Evolutionary conservation across 2,113 vertebrate species (phyloP).

Genomic region (Eudorcas thomsonii): DNA sequence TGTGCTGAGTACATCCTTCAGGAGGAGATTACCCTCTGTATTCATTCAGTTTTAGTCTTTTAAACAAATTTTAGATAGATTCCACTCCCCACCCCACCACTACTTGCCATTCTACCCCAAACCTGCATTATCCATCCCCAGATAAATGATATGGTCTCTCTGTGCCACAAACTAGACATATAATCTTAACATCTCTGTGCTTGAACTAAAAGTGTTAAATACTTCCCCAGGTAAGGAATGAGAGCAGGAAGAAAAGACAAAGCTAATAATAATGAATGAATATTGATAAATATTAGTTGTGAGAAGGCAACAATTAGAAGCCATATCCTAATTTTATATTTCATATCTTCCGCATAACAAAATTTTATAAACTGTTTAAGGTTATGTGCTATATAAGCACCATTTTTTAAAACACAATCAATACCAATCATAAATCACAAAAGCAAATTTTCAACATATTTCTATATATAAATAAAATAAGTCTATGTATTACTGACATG

Average conservation of each 20-base stretch:
- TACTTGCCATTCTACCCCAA: not conserved
- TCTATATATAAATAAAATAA: not conserved
- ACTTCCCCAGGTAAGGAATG: not conserved
- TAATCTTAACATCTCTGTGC: not conserved
- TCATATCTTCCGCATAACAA: not conserved
- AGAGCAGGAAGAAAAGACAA: not conserved
- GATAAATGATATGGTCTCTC: not conserved
- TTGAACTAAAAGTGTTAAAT: not conserved
- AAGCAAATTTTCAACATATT: not conserved
- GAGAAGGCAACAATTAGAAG: not conserved
- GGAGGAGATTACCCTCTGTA: not conserved
- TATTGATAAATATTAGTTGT: not conserved
- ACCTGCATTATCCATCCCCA: not conserved
- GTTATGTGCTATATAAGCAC: not conserved
- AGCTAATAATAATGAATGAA: not conserved
- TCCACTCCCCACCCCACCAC: not conserved
- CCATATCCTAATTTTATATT: not conserved
- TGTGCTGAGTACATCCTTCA: not conserved
- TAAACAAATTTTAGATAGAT: not conserved
- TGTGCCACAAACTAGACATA: not conserved
- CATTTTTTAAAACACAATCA: not conserved
- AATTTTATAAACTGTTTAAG: not conserved
- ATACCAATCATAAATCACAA: not conserved
- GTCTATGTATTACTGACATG: not conserved
- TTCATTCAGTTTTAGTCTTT: not conserved